These are phyloP conservation scores for Cacatua alba DNA, from an alignment of 2,113 vertebrate genomes.

Conservation along the genomic window DNA sequence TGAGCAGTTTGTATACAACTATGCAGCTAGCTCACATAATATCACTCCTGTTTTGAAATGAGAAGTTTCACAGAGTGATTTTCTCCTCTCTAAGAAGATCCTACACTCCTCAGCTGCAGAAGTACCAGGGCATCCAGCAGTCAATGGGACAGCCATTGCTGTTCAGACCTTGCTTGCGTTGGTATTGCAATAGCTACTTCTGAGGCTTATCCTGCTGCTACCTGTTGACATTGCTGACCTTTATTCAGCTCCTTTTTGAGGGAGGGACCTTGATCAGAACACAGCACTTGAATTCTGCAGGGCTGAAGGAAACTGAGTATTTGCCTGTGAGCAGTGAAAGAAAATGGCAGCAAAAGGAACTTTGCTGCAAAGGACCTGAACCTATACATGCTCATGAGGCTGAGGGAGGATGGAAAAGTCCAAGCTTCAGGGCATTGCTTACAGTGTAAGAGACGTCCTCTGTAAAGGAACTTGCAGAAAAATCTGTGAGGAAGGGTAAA, in stretches of 20 bases:
- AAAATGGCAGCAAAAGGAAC: neutral
- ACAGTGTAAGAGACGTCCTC: neutral
- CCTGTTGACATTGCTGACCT: neutral
- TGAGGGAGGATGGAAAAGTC: neutral
- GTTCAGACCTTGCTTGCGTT: neutral
- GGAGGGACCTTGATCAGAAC: accelerated
- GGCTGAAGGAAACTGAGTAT: neutral
- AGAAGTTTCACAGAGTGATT: neutral
- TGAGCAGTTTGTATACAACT: neutral
- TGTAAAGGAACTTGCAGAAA: neutral
- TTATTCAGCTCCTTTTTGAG: neutral
- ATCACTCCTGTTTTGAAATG: neutral
- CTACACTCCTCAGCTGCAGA: neutral
- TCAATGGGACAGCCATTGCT: neutral
- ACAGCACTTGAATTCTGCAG: neutral
- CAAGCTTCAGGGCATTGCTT: neutral
- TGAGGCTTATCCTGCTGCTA: neutral
- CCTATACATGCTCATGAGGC: accelerated
- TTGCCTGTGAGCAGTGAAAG: neutral
- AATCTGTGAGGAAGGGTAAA: neutral
- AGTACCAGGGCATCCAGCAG: neutral
- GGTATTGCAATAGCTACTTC: neutral
- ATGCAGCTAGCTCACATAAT: neutral
- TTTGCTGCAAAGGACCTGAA: neutral
- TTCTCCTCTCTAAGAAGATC: neutral